These are phyloP conservation scores for Marcusenius ussheri DNA, from an alignment of 2,113 vertebrate species.

Conservation along the genomic window DNA sequence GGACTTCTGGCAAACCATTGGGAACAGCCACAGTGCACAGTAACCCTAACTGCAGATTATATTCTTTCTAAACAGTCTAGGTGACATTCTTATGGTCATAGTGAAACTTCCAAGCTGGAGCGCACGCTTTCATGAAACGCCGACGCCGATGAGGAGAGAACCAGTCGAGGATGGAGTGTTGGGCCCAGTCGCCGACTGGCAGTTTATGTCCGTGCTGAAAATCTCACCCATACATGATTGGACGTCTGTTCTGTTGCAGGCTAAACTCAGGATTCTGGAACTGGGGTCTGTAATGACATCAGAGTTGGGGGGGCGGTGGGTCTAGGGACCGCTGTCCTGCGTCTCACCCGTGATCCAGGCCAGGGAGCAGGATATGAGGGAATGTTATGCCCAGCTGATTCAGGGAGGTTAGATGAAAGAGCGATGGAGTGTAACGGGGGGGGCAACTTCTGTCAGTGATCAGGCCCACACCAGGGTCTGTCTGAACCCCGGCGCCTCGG, in stretches of 20 bases:
- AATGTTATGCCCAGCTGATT: background rate
- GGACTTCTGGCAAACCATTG: background rate
- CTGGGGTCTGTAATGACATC: background rate
- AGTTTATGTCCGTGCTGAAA: background rate
- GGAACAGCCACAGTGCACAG: background rate
- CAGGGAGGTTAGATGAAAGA: background rate
- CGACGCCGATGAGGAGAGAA: background rate
- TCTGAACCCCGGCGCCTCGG: background rate
- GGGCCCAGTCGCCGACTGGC: background rate
- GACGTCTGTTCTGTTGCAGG: background rate
- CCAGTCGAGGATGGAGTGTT: background rate
- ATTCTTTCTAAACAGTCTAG: background rate
- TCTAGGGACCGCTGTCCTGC: background rate
- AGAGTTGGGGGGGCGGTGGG: background rate
- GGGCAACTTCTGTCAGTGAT: background rate
- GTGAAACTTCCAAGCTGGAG: background rate
- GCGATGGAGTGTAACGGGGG: background rate
- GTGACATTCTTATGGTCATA: background rate
- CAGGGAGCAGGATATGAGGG: background rate
- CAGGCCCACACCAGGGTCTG: background rate
- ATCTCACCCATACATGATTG: background rate
- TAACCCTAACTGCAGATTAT: background rate
- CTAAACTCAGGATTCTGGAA: background rate
- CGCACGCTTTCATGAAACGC: background rate
- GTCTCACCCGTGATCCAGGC: background rate